A percentile compares a stretch with the other conserved stretches of the same genome.
Conservation (phyloP, 2,797 vertebrate genomes). For the Carcharodon carcharias region DNA sequence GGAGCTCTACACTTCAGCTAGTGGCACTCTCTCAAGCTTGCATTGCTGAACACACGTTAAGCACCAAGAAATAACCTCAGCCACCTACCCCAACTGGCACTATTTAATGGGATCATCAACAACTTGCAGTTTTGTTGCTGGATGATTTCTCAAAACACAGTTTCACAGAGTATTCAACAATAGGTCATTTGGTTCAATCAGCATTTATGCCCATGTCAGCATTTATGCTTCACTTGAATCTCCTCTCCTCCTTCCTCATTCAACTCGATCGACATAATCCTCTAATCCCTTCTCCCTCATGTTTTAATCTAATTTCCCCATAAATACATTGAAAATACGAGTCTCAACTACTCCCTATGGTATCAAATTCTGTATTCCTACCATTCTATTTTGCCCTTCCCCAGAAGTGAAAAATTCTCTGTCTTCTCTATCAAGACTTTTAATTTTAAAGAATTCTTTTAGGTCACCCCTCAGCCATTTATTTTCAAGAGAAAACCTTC, state of each 20-base stretch:
- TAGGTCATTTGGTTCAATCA: background rate
- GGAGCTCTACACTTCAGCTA: background rate
- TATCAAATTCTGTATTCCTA: too few species aligned
- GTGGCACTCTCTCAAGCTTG: background rate
- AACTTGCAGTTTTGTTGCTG: background rate
- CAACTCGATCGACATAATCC: background rate
- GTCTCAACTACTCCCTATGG: too few species aligned
- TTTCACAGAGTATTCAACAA: background rate
- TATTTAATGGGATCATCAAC: background rate
- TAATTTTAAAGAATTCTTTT: too few species aligned
- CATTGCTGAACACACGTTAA: background rate
- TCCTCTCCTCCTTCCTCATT: background rate
- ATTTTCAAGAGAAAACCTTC: too few species aligned
- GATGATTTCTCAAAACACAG: background rate
- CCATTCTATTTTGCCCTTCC: too few species aligned
- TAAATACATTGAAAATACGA: too few species aligned
- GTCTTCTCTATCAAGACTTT: too few species aligned
- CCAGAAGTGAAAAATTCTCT: too few species aligned
- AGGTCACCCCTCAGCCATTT: too few species aligned
- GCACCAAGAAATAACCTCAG: background rate
- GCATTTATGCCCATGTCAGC: background rate
- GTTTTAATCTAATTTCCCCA: too few species aligned
- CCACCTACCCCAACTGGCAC: background rate
- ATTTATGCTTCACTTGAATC: background rate
- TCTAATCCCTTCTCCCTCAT: background rate